Percentiles rank a stretch among this genome's conserved stretches.
Conservation (phyloP, 2,888 invertebrate genomes). For the Drosophila kuntzei region DNA sequence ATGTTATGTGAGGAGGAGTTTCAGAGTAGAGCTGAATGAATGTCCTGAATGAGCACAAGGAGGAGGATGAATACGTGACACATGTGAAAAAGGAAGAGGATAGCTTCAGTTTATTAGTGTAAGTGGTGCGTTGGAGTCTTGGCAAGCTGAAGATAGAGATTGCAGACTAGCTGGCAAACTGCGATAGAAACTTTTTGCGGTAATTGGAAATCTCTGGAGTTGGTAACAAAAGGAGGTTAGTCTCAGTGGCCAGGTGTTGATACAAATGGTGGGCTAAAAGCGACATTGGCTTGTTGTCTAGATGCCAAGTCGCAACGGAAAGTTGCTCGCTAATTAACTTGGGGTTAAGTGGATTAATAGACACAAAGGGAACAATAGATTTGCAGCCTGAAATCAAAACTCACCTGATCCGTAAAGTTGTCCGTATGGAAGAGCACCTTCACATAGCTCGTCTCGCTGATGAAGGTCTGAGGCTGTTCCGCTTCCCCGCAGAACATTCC, state of each 20-base stretch:
- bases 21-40: neutral
- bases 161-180: neutral
- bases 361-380: neutral
- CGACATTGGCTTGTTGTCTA: slow-evolving; percentile 2
- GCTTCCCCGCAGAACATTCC: slow-evolving; percentile 97
- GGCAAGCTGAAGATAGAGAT: slow-evolving; percentile 10
- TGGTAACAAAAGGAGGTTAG: slow-evolving; percentile 28
- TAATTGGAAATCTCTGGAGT: slow-evolving; percentile 55
- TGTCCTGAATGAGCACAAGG: neutral
- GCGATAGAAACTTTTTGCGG: neutral
- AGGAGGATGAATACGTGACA: slow-evolving; percentile 34
- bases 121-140: slow-evolving; percentile 69
- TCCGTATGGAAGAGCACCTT: slow-evolving; percentile 96
- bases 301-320: neutral
- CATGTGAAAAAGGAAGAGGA: slow-evolving; percentile 37
- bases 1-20: neutral
- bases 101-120: slow-evolving; percentile 66
- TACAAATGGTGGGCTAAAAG: slow-evolving; percentile 21
- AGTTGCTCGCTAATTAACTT: slow-evolving; percentile 3
- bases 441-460: slow-evolving; percentile 97
- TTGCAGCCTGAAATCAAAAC: slow-evolving; percentile 4
- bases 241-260: slow-evolving; percentile 32
- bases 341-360: slow-evolving; percentile 5
- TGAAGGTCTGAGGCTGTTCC: slow-evolving; percentile 97
- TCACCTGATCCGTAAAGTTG: slow-evolving; percentile 94